Conservation (phyloP, 2,888 invertebrate genomes). For the Norana najaformis region DNA sequence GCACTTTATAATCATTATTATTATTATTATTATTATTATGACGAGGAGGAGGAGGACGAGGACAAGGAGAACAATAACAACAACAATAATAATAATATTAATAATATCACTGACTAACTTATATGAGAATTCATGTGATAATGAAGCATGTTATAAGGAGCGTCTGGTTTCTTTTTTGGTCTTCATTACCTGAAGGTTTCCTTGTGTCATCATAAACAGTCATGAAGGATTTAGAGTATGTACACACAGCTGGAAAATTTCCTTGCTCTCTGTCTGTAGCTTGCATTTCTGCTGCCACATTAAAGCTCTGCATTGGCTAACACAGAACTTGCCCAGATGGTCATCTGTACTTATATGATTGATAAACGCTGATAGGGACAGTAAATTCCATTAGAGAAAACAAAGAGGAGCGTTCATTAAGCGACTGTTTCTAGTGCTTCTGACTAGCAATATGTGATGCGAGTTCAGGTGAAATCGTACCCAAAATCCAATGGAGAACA, state of each 20-base stretch:
- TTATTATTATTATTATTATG: too few species aligned
- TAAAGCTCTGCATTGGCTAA: not conserved
- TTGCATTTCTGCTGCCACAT: not conserved
- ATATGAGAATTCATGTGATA: too few species aligned
- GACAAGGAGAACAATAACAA: too few species aligned
- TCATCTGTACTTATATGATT: not conserved
- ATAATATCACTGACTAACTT: too few species aligned
- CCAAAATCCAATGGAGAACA: not conserved
- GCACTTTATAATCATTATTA: too few species aligned
- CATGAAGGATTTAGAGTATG: not conserved
- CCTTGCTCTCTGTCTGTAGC: not conserved
- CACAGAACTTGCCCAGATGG: not conserved
- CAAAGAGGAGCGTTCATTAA: not conserved
- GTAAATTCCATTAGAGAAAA: not conserved
- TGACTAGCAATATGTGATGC: not conserved
- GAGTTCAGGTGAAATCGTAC: not conserved
- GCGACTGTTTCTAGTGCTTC: not conserved
- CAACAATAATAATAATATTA: too few species aligned
- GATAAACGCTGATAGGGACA: not conserved
- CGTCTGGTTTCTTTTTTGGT: too few species aligned
- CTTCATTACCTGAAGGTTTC: not conserved
- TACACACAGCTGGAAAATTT: not conserved
- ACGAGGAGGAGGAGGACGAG: too few species aligned
- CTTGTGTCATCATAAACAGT: not conserved
- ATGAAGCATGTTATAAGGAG: not conserved